Base-by-base conservation (phyloP, 2,113 vertebrate species). In the Limanda limanda region DNA sequence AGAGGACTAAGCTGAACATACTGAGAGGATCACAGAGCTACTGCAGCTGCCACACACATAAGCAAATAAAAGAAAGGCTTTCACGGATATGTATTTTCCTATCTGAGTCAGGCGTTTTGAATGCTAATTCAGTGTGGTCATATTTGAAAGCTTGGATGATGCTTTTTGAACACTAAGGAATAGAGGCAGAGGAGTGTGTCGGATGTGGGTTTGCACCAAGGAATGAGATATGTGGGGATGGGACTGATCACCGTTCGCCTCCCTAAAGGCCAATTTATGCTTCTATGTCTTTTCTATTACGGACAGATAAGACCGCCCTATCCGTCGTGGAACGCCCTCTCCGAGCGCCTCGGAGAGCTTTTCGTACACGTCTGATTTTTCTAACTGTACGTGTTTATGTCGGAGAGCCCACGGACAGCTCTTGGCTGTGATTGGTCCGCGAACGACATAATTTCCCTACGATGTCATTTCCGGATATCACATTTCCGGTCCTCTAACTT, bases 1-100 rank as follows among this genome's bases (percentile, higher is more conserved):
- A 82, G 68, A 86, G 80, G 71, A 70, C 62, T 72, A 54, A 81
- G 70, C 70, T 71, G 77, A 89, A 76, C 83, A 83, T 68, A 87
- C 74, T 70, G 78, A 78, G 74, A 78, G 67, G 66, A 88, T 79
- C 71, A 81, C 66, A 51, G 17, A 6, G 63, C 68, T 52, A 47
- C 42, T 21, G 27, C 20, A 52, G 54, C 65, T 51, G 62, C 40
- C 37, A 70, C 65, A 66, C 56, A 52, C 62, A 66, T 27, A 74
- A 70, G 70, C 73, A 85, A 86, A 85, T 85, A 79, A 78, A 82
- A 81, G 24, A 27, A 57, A 25, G 56, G 65, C 60, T 79, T 86
- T 77, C 20, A 68, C n/a, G 20, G 63, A 74, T 77, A 57, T 74
- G 60, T 47, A 10, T 57, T 55, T 76, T 52, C 25, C 48, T 61